A percentile compares a stretch with the other conserved stretches of the same genome.
These are phyloP conservation scores for Molothrus aeneus DNA, from an alignment of 2,797 vertebrate genomes.

Conservation along the genomic window DNA sequence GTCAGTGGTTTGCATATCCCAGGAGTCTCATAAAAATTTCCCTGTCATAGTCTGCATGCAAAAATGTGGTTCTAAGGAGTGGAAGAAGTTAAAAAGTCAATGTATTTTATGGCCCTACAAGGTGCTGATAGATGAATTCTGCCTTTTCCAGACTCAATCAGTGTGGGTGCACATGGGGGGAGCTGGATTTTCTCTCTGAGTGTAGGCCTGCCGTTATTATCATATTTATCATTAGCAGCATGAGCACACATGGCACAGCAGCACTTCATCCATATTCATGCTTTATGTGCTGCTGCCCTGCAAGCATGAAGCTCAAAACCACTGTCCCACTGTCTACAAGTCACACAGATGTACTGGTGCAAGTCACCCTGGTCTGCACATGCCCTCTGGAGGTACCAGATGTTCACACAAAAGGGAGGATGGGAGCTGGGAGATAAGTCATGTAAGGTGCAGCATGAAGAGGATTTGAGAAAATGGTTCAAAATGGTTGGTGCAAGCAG, in stretches of 20 bases:
- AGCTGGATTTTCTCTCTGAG: not conserved
- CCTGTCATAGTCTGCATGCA: not conserved
- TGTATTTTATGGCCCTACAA: slow-evolving; percentile 3
- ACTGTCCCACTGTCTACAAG: not conserved
- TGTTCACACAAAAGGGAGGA: not conserved
- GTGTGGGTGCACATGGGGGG: not conserved
- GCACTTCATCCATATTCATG: slow-evolving; percentile 6
- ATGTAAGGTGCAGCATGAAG: not conserved
- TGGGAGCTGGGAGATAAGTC: not conserved
- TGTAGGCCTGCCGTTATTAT: not conserved
- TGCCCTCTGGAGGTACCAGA: not conserved
- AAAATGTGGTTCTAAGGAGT: not conserved
- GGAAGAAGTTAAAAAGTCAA: slow-evolving; percentile 19
- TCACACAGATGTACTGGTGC: not conserved
- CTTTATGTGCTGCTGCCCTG: not conserved
- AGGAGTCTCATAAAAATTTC: not conserved
- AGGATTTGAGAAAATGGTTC: not conserved
- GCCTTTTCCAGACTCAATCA: not conserved
- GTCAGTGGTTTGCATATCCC: not conserved
- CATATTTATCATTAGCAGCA: not conserved
- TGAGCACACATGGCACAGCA: not conserved
- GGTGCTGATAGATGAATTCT: not conserved
- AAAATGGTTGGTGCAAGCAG: not conserved
- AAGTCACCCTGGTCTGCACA: not conserved
- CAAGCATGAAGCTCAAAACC: not conserved